These are phyloP conservation scores for Conops quadrifasciatus DNA, from an alignment of 2,888 invertebrate genomes.

Conservation along the genomic window DNA sequence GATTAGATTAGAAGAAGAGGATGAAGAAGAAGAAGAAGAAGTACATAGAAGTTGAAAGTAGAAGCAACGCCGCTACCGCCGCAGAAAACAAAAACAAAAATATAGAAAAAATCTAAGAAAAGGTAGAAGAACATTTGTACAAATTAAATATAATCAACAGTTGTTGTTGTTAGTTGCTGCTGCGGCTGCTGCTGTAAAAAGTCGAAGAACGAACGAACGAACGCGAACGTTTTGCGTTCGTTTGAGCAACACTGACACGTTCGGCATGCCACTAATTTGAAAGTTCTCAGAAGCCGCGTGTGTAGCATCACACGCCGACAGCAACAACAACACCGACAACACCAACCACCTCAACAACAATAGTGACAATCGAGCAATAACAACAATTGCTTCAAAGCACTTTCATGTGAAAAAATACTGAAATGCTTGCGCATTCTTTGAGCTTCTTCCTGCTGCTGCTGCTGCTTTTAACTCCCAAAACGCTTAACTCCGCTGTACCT, in stretches of 20 bases:
- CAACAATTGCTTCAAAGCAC: slow-evolving; percentile 10
- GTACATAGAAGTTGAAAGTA: neutral
- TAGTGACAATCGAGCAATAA: slow-evolving; percentile 6
- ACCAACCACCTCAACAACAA: slow-evolving; percentile 1
- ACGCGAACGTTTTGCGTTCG: slow-evolving; percentile 19
- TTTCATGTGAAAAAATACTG: slow-evolving; percentile 29
- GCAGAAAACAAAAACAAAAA: neutral
- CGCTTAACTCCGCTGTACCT: too few relatives aligned
- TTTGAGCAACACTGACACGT: slow-evolving; percentile 2
- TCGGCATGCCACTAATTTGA: slow-evolving; percentile 23
- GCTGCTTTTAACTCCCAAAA: neutral
- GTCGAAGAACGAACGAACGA: too few relatives aligned
- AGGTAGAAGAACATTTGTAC: slow-evolving; percentile 10
- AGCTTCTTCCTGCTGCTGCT: neutral
- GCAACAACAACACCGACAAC: slow-evolving; percentile 1
- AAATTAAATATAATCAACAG: slow-evolving; percentile 20
- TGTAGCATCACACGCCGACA: slow-evolving; percentile 9
- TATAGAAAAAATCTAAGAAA: neutral
- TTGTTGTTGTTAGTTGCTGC: neutral
- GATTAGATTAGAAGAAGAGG: slow-evolving; percentile 27
- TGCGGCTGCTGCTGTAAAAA: neutral
- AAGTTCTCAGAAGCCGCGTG: slow-evolving; percentile 30
- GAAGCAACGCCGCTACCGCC: neutral
- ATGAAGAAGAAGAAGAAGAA: neutral
- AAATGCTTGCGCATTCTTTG: slow-evolving; percentile 3